Evolutionary conservation across 2,797 vertebrate genomes (phyloP).

Genomic region (Phalanger gymnotis): DNA sequence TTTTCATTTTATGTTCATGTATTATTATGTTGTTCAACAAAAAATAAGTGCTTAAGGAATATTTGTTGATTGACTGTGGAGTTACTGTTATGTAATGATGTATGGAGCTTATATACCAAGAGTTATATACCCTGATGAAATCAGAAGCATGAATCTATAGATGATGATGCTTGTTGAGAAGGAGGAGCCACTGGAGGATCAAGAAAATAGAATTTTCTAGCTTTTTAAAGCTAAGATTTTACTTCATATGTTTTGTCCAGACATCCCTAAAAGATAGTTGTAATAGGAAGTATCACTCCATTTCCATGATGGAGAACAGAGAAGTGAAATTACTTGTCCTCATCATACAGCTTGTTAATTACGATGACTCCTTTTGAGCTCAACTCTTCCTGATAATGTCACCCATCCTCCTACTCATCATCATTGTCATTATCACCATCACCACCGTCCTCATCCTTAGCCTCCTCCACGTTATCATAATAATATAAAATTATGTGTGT

Average conservation of each 20-base stretch:
- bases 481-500: background rate
- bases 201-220: background rate
- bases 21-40: background rate
- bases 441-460: too few species aligned
- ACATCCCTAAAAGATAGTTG: background rate
- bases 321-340: background rate
- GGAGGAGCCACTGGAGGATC: background rate
- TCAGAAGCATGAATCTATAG: background rate
- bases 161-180: background rate
- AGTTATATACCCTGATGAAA: background rate
- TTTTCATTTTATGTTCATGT: background rate
- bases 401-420: background rate
- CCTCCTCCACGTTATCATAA: background rate
- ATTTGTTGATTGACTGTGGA: background rate
- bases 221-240: rapidly evolving
- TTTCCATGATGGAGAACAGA: background rate
- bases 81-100: background rate
- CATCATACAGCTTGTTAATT: background rate
- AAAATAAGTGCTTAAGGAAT: background rate
- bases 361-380: background rate
- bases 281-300: background rate
- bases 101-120: background rate
- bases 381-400: background rate
- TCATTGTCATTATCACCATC: background rate
- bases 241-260: background rate